Percentiles rank a stretch among this genome's conserved stretches.
Conservation (phyloP, 2,113 vertebrate species). For the Pimephales promelas region DNA sequence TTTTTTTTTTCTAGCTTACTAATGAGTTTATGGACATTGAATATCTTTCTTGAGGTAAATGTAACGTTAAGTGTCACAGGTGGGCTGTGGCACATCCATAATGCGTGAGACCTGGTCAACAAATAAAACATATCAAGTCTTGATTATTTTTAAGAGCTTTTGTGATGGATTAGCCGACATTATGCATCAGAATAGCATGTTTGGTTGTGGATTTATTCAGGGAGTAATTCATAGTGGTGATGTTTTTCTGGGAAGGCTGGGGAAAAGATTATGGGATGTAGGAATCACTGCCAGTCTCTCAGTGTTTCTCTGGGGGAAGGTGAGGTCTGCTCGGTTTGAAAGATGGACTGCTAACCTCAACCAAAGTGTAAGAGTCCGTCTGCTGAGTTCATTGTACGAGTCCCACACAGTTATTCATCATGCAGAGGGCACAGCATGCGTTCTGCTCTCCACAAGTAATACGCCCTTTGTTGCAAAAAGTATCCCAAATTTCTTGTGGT, state of each 20-base stretch:
- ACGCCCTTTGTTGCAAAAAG: conserved; percentile 62
- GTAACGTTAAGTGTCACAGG: neutral
- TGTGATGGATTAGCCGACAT: conserved; percentile 37
- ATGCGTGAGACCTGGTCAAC: neutral
- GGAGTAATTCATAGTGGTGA: conserved; percentile 60
- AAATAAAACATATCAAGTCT: conserved; percentile 17
- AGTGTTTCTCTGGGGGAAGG: conserved; percentile 83
- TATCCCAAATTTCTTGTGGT: conserved; percentile 44
- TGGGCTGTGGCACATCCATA: neutral
- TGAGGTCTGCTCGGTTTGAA: conserved; percentile 81
- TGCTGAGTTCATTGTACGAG: conserved; percentile 74
- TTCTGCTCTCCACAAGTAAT: conserved; percentile 62
- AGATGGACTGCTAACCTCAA: conserved; percentile 62
- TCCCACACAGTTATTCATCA: conserved; percentile 59
- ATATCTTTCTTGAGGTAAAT: neutral
- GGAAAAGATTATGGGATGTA: conserved; percentile 71
- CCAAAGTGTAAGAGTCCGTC: conserved; percentile 60
- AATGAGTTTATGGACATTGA: too few species aligned
- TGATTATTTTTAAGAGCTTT: conserved; percentile 38
- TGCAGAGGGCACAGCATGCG: conserved; percentile 51
- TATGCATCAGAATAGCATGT: conserved; percentile 52
- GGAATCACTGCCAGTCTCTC: conserved; percentile 87
- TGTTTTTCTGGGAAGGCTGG: conserved; percentile 66
- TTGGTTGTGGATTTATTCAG: conserved; percentile 60
- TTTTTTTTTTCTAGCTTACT: too few species aligned